Evolutionary conservation across 2,113 vertebrate species (phyloP), one percentile per base, ranked within the genome.

Genomic region (Oncorhynchus mykiss): DNA sequence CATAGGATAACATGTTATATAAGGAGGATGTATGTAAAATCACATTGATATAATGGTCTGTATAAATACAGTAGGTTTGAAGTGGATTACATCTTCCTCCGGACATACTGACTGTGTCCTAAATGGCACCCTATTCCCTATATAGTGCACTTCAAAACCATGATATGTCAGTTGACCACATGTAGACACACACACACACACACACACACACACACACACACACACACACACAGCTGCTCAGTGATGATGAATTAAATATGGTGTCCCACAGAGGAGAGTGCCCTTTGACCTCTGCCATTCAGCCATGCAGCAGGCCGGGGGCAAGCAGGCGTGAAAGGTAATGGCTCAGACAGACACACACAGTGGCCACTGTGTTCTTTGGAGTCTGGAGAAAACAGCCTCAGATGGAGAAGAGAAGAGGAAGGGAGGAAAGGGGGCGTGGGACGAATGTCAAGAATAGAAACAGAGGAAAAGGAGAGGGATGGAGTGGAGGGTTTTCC

Each of bases 231-330:
- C 67, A 34, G 54, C 25, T 39, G n/a, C n/a, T 73, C 31, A 45
- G 54, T 70, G 69, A 68, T 68, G 79, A 86, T 83, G 70, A 83
- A 88, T 86, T 82, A 84, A 86, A 89, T 78, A 88, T 82, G 76
- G 66, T 79, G 74, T 76, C 74, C 20, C 65, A 73, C 49, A 79
- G 77, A 80, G 80, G 76, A 27, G 71, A 76, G 70, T 75, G 72
- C 73, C 74, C 82, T 75, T 24, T n/a, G 77, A 85, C 77, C 84
- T 54, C 81, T 75, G 60, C 76, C 72, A 57, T 66, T 29, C 12
- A 2, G 67, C 60, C 24, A 66, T 57, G 49, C 80, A 76, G 82
- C 72, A 54, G 14, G 16, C 51, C 51, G 51, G 70, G 68, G 67
- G 74, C 67, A 25, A 79, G 51, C 74, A 75, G 59, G 80, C 73